These are phyloP conservation scores for Leptarthrus brevirostris DNA, from an alignment of 2,888 invertebrate species.

Conservation along the genomic window DNA sequence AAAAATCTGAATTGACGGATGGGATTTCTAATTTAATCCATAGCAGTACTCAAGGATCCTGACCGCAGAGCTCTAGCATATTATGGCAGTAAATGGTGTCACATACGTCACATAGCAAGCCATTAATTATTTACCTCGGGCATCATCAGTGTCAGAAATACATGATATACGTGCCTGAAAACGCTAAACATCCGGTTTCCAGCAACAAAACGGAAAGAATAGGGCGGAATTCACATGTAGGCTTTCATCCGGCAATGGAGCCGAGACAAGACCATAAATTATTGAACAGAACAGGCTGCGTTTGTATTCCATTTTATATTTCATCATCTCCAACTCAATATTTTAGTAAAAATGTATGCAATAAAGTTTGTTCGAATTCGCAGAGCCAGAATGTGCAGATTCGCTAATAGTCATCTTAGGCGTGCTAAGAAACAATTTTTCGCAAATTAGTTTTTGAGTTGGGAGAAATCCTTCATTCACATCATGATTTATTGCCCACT, in stretches of 20 bases:
- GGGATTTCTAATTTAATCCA: neutral
- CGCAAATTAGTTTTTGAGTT: neutral
- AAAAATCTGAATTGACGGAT: slow-evolving; percentile 15
- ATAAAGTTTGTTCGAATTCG: neutral
- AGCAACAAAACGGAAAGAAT: neutral
- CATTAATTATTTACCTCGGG: slow-evolving; percentile 50
- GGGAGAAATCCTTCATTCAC: slow-evolving; percentile 15
- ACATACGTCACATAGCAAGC: slow-evolving; percentile 60
- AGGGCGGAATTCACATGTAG: slow-evolving; percentile 4
- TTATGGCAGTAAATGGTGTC: slow-evolving; percentile 33
- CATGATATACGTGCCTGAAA: slow-evolving; percentile 39
- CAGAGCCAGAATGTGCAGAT: neutral
- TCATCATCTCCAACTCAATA: no score
- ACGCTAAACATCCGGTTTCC: slow-evolving; percentile 2
- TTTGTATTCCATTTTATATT: neutral
- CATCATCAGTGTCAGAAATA: slow-evolving; percentile 49
- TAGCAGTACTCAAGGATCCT: neutral
- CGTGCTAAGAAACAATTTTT: neutral
- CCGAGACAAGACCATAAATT: neutral
- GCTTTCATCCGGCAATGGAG: neutral
- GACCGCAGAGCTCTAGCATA: neutral
- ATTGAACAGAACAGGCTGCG: neutral
- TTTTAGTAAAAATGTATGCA: neutral
- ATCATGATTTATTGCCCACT: slow-evolving; percentile 24
- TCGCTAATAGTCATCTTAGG: neutral